Evolutionary conservation across 2,888 invertebrate species (phyloP).

Genomic region (Calameuta filiformis): DNA sequence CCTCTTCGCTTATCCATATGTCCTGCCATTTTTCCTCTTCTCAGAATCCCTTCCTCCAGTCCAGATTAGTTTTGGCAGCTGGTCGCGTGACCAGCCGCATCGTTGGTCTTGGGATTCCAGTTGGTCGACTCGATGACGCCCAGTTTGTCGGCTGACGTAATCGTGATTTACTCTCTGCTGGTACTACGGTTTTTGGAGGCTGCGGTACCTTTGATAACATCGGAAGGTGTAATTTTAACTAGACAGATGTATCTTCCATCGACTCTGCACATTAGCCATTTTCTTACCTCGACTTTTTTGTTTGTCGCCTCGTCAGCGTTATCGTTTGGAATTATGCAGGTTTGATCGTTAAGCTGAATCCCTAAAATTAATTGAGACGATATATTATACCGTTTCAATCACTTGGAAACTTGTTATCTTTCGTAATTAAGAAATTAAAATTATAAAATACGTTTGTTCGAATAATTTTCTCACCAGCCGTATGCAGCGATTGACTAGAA

Average conservation of each 20-base stretch:
- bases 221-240: neutral
- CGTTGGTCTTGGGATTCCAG: constrained; percentile 60
- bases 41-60: neutral
- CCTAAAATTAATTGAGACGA: neutral
- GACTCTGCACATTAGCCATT: neutral
- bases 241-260: neutral
- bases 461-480: constrained; percentile 12
- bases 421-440: neutral
- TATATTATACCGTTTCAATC: neutral
- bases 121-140: constrained; percentile 37
- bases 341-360: neutral
- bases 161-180: constrained; percentile 33
- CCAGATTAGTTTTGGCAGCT: neutral
- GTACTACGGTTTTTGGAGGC: neutral
- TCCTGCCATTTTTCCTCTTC: neutral
- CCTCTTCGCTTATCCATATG: neutral
- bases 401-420: neutral
- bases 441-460: neutral
- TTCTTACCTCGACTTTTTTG: neutral
- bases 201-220: neutral
- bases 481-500: constrained; percentile 34
- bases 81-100: constrained; percentile 54
- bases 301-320: neutral
- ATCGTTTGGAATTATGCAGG: neutral
- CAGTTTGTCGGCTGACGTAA: constrained; percentile 55